Conservation (phyloP, 1,140 invertebrate genomes). For the Diorhabda sublineata region DNA sequence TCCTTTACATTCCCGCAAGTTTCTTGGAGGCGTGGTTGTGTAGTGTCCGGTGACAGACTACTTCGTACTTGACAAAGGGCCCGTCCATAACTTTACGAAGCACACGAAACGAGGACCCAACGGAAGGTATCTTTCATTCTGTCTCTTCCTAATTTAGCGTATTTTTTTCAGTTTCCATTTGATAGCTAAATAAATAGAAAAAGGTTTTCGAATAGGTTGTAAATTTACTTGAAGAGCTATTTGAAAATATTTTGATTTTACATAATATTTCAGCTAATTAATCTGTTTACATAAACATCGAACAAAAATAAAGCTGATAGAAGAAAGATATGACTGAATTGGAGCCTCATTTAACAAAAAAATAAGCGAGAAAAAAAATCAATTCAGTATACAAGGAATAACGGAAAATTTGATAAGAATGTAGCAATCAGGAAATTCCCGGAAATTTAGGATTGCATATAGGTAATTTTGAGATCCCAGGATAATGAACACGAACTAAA, state of each 20-base stretch:
- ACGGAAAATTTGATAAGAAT: too few relatives aligned
- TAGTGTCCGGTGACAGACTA: slow-evolving; percentile 20
- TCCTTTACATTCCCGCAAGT: slow-evolving; percentile 15
- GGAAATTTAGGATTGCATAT: too few relatives aligned
- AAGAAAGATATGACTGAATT: too few relatives aligned
- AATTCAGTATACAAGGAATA: too few relatives aligned
- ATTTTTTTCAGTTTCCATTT: slow-evolving; percentile 8
- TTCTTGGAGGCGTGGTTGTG: slow-evolving; percentile 13
- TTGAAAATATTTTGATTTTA: neutral
- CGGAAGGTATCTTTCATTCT: neutral
- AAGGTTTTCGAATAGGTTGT: slow-evolving; percentile 1
- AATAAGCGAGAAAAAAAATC: too few relatives aligned
- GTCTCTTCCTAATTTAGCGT: slow-evolving; percentile 15
- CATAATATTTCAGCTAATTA: too few relatives aligned
- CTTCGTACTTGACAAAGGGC: slow-evolving; percentile 17
- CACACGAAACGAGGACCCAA: slow-evolving; percentile 8
- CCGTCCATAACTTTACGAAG: slow-evolving; percentile 17
- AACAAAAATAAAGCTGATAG: too few relatives aligned
- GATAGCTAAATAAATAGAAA: slow-evolving; percentile 11
- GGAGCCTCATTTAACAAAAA: too few relatives aligned
- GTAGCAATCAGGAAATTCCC: too few relatives aligned
- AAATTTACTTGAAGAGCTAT: neutral
- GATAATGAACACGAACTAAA: too few relatives aligned
- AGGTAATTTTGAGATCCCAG: too few relatives aligned
- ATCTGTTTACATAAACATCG: too few relatives aligned